Evolutionary conservation across 2,888 invertebrate genomes (phyloP).

Genomic region (Caenorhabditis zanzibari): DNA sequence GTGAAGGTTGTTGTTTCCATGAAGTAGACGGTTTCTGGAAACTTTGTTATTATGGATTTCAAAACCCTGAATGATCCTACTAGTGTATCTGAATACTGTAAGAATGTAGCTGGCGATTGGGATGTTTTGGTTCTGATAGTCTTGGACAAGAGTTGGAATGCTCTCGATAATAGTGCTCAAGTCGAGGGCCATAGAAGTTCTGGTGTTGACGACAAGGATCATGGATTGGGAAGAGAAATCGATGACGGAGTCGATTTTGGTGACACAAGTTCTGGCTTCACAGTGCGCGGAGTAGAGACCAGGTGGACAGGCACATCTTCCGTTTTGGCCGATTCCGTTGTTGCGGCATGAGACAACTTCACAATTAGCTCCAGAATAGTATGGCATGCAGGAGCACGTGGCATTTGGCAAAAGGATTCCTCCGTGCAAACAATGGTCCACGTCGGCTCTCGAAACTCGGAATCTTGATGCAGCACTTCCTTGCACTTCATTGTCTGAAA

Average conservation of each 20-base stretch:
- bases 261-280: constrained; percentile 63
- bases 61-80: constrained; percentile 7
- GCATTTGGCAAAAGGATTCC: constrained; percentile 68
- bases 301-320: constrained; percentile 65
- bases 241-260: constrained; percentile 44
- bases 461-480: constrained; percentile 29
- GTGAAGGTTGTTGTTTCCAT: constrained; percentile 54
- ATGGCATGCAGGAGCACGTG: constrained; percentile 65
- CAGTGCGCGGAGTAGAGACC: constrained; percentile 66
- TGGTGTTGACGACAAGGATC: constrained; percentile 56
- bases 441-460: constrained; percentile 40
- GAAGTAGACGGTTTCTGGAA: constrained; percentile 53
- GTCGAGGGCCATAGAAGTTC: constrained; percentile 61
- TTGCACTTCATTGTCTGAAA: constrained; percentile 48
- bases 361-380: constrained; percentile 62
- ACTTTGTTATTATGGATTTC: not conserved
- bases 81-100: constrained; percentile 44
- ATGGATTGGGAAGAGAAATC: constrained; percentile 62
- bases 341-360: constrained; percentile 59
- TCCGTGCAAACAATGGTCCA: constrained; percentile 55
- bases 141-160: constrained; percentile 32
- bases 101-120: constrained; percentile 47
- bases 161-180: constrained; percentile 52
- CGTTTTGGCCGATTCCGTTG: constrained; percentile 61
- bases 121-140: constrained; percentile 52